phyloP scores from a whole-genome alignment of 2,888 invertebrate genomes.

The Archaeoteleia sp. region DNA sequence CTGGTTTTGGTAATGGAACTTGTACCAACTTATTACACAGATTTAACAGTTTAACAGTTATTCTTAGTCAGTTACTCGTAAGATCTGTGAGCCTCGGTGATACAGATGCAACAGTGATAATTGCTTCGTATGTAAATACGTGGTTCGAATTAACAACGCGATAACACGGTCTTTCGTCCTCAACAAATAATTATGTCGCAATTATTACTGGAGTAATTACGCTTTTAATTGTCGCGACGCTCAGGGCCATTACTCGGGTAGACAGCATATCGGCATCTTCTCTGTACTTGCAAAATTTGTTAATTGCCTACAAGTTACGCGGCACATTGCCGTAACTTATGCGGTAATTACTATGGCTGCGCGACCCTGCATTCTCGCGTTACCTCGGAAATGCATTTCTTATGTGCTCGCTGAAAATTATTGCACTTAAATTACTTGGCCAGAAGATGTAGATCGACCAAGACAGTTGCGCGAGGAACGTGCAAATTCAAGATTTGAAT shows the following conservation, averaged over 20 bases:
- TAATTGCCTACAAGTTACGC: constrained; percentile 50
- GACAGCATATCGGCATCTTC: constrained; percentile 42
- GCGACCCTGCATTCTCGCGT: constrained; percentile 24
- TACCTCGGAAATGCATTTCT: constrained; percentile 35
- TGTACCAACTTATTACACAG: no score
- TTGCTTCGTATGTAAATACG: constrained; percentile 39
- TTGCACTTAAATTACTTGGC: constrained; percentile 41
- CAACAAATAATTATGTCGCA: constrained; percentile 34
- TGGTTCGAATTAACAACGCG: constrained; percentile 23
- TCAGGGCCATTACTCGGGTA: constrained; percentile 23
- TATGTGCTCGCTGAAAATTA: constrained; percentile 37
- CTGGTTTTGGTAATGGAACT: no score
- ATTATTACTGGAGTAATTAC: constrained; percentile 31
- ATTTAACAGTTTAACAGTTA: no score
- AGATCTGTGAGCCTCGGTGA: constrained; percentile 13
- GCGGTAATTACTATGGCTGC: constrained; percentile 41
- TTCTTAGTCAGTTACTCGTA: constrained; percentile 18
- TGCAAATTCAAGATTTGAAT: constrained; percentile 28
- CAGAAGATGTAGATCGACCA: constrained; percentile 30
- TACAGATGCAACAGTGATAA: constrained; percentile 29
- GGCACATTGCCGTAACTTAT: constrained; percentile 45
- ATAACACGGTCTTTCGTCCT: constrained; percentile 21
- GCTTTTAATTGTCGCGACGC: constrained; percentile 44
- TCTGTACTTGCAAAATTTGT: constrained; percentile 38
- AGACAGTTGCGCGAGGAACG: constrained; percentile 19